Evolutionary conservation across 2,797 vertebrate genomes (phyloP).

Genomic region (Vireo griseus): DNA sequence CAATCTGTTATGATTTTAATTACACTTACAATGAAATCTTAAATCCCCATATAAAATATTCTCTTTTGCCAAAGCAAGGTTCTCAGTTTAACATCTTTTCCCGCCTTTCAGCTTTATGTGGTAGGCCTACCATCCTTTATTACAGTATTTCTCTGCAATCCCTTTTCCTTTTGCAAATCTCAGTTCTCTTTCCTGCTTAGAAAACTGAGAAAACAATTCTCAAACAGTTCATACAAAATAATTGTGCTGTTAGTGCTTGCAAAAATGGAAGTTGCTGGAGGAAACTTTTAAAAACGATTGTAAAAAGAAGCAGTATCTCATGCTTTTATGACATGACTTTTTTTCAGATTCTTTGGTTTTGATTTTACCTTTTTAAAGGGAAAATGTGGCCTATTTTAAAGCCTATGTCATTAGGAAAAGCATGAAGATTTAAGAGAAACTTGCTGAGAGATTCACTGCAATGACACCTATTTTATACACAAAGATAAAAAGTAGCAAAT

Average conservation of each 20-base stretch:
- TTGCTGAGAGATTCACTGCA: background rate
- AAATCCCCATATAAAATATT: fast-evolving
- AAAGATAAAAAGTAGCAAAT: background rate
- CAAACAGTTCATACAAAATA: background rate
- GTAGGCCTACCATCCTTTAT: background rate
- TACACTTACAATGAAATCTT: background rate
- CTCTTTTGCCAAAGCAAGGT: background rate
- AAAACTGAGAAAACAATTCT: background rate
- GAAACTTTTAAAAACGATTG: background rate
- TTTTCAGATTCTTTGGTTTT: background rate
- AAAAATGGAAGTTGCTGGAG: background rate
- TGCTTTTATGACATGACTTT: fast-evolving
- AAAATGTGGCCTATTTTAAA: background rate
- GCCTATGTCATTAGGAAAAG: fast-evolving
- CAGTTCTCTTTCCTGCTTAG: background rate
- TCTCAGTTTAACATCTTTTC: background rate
- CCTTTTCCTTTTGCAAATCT: background rate
- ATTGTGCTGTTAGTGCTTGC: background rate
- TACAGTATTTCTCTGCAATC: fast-evolving
- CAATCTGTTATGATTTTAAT: background rate
- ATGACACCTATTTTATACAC: background rate
- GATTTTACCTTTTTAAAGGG: background rate
- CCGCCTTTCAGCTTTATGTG: background rate
- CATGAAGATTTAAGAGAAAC: background rate
- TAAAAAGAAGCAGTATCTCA: background rate